Evolutionary conservation across 2,113 vertebrate genomes (phyloP).

Genomic region (Meles meles): DNA sequence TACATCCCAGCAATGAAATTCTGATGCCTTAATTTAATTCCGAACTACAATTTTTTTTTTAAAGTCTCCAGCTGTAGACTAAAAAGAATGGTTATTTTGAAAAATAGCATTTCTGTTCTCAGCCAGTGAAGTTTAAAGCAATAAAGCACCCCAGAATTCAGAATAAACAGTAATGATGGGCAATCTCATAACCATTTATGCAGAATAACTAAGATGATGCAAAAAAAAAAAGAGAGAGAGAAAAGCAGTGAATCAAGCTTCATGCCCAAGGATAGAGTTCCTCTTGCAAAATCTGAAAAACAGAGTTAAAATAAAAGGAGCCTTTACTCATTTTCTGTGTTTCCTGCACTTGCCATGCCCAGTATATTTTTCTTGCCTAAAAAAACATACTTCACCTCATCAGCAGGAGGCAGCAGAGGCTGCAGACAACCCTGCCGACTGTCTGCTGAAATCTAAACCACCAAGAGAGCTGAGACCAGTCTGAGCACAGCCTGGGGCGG

Average conservation of each 20-base stretch:
- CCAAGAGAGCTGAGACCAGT: not conserved
- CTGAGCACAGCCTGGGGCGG: not conserved
- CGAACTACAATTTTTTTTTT: not conserved
- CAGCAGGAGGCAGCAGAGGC: slow-evolving; percentile 61
- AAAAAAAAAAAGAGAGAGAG: not conserved
- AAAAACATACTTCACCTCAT: not conserved
- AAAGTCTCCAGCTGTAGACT: not conserved
- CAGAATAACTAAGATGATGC: not conserved
- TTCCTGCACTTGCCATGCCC: not conserved
- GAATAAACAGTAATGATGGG: not conserved
- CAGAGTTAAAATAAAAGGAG: not conserved
- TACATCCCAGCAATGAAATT: not conserved
- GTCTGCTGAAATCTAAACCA: not conserved
- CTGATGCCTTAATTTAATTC: not conserved
- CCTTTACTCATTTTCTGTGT: not conserved
- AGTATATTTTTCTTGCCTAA: not conserved
- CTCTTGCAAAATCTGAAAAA: not conserved
- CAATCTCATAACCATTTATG: not conserved
- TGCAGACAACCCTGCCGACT: not conserved
- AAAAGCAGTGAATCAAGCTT: not conserved
- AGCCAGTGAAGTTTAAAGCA: not conserved
- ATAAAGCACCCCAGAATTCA: not conserved
- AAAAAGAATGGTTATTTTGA: not conserved
- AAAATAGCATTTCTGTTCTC: slow-evolving; percentile 10
- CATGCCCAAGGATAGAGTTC: not conserved